These are phyloP conservation scores for Drosophila cognata DNA, from an alignment of 2,888 invertebrate genomes.

Conservation along the genomic window DNA sequence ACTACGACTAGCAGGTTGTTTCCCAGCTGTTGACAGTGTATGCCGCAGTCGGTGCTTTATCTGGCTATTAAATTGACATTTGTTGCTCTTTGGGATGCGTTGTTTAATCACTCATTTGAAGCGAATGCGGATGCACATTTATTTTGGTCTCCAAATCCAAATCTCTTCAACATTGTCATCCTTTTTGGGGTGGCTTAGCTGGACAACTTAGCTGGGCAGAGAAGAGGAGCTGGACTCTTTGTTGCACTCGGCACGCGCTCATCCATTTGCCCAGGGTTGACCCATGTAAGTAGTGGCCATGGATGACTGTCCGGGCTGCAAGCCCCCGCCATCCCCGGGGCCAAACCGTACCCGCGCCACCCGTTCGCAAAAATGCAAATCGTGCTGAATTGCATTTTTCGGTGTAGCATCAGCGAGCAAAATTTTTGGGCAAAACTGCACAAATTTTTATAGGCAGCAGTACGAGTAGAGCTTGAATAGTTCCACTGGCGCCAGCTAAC, in stretches of 20 bases:
- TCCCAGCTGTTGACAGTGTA: background rate
- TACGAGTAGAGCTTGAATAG: conserved; percentile 47
- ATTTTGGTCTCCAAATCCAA: conserved; percentile 11
- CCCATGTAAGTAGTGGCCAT: conserved; percentile 35
- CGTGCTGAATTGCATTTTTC: conserved; percentile 78
- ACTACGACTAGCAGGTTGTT: background rate
- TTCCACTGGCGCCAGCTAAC: conserved; percentile 42
- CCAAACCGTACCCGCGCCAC: background rate
- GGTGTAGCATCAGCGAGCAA: conserved; percentile 38
- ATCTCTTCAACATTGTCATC: conserved; percentile 6
- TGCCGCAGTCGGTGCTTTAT: background rate
- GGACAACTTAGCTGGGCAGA: conserved; percentile 17
- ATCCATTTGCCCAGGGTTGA: conserved; percentile 34
- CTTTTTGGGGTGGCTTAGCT: conserved; percentile 5
- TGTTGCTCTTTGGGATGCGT: background rate
- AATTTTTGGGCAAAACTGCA: conserved; percentile 57
- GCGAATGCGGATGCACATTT: conserved; percentile 17
- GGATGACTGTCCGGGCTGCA: background rate
- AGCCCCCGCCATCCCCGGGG: rapidly evolving
- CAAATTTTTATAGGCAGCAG: conserved; percentile 58
- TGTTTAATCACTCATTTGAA: conserved; percentile 25
- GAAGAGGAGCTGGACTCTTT: conserved; percentile 18
- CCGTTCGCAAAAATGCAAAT: conserved; percentile 61
- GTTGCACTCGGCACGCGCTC: conserved; percentile 61
- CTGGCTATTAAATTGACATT: background rate